Percentiles rank a stretch among this genome's conserved stretches.
phyloP scores from a whole-genome alignment of 2,797 vertebrate species.

The Muraenolepis orangiensis region DNA sequence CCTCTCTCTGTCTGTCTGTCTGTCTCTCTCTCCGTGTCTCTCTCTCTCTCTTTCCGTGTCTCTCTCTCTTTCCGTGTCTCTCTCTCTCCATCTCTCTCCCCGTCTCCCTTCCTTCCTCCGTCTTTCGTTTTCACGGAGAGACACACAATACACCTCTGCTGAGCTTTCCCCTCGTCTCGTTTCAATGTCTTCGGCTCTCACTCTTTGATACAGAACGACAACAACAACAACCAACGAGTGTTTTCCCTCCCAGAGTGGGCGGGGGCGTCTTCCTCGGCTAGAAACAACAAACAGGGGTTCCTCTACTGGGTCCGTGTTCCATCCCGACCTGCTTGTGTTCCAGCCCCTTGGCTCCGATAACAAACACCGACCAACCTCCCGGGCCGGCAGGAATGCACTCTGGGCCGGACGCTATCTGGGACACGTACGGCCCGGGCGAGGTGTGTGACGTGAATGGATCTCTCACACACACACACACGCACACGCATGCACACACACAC shows the following conservation, averaged over 20 bases:
- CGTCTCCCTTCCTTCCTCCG: not conserved
- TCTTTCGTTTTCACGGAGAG: not conserved
- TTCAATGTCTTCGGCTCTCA: constrained; percentile 59
- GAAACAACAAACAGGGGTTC: constrained; percentile 69
- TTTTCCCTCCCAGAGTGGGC: constrained; percentile 53
- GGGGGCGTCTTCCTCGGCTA: constrained; percentile 58
- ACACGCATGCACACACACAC: too few relatives aligned
- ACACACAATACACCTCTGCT: not conserved
- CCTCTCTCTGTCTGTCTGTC: too few relatives aligned
- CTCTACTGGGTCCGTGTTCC: constrained; percentile 40
- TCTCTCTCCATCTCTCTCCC: not conserved
- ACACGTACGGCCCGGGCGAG: not conserved
- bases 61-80: too few relatives aligned
- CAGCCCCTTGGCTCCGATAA: constrained; percentile 68
- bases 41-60: too few relatives aligned
- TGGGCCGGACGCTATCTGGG: constrained; percentile 56
- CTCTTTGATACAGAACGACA: constrained; percentile 16
- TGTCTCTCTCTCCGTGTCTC: too few relatives aligned
- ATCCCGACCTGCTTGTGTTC: constrained; percentile 67
- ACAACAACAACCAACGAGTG: too few relatives aligned
- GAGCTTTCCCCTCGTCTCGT: constrained; percentile 1
- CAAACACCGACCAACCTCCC: constrained; percentile 70
- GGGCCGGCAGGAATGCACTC: constrained; percentile 69
- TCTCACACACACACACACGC: too few relatives aligned
- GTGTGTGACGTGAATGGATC: not conserved